These are phyloP conservation scores for Chaetodon trifascialis DNA, from an alignment of 2,113 vertebrate species.

Conservation along the genomic window DNA sequence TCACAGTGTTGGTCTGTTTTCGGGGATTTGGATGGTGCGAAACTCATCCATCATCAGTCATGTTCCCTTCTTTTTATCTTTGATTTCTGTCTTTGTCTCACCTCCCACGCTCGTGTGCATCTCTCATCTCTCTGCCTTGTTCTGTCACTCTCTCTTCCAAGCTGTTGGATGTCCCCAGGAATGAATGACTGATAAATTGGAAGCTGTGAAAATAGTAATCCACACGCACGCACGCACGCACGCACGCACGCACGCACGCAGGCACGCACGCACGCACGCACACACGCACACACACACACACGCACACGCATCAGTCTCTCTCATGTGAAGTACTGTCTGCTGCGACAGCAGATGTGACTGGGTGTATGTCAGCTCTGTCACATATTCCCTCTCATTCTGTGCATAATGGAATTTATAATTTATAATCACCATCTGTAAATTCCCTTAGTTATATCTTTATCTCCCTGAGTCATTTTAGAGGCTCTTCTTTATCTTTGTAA, in stretches of 20 bases:
- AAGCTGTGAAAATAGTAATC: constrained; percentile 26
- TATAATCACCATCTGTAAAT: constrained; percentile 63
- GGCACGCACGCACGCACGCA: no score
- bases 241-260: constrained; percentile 3
- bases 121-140: constrained; percentile 30
- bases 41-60: constrained; percentile 21
- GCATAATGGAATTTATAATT: constrained; percentile 55
- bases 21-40: constrained; percentile 10
- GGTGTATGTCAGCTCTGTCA: constrained; percentile 42
- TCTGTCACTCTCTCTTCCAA: constrained; percentile 39
- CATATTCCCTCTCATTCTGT: constrained; percentile 7
- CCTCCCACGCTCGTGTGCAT: constrained; percentile 20
- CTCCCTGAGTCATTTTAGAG: constrained; percentile 17
- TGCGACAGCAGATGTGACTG: constrained; percentile 55
- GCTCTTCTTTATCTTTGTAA: constrained; percentile 14
- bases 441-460: constrained; percentile 27
- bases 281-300: constrained; percentile 8
- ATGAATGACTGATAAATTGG: constrained; percentile 46
- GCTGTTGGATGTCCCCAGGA: constrained; percentile 30
- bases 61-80: constrained; percentile 28
- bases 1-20: constrained; percentile 36
- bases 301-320: not conserved
- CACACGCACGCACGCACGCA: not conserved
- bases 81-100: constrained; percentile 46
- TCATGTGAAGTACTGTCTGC: constrained; percentile 34